Percentiles rank a stretch among this genome's conserved stretches.
Conservation (phyloP, 1,140 invertebrate genomes). For the Ceratina japonica region DNA sequence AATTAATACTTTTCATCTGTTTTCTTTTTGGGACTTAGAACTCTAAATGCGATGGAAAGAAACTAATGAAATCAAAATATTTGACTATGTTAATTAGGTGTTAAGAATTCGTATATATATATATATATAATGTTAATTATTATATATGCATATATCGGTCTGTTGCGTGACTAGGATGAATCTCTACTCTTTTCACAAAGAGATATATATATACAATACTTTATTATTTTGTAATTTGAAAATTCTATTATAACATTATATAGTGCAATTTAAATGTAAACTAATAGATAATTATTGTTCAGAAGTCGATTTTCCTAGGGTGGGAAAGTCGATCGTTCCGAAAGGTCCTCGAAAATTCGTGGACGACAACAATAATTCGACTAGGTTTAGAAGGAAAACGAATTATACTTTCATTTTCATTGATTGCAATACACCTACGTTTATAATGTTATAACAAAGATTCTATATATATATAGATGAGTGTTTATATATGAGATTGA, state of each 20-base stretch:
- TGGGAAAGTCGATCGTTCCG: neutral
- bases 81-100: slow-evolving; percentile 10
- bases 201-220: slow-evolving; percentile 1
- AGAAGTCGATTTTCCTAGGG: slow-evolving; percentile 1
- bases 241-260: slow-evolving; percentile 31
- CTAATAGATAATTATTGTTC: slow-evolving; percentile 17
- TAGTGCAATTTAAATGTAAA: slow-evolving; percentile 44
- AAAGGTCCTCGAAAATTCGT: neutral
- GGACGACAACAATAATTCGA: neutral
- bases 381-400: slow-evolving; percentile 23
- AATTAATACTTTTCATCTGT: neutral
- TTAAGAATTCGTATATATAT: slow-evolving; percentile 2
- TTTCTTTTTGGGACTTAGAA: neutral
- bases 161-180: slow-evolving; percentile 22
- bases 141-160: neutral
- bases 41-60: neutral
- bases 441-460: slow-evolving; percentile 65
- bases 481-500: slow-evolving; percentile 67
- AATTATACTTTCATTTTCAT: slow-evolving; percentile 62
- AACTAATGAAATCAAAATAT: slow-evolving; percentile 18
- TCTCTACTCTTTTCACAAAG: slow-evolving; percentile 14
- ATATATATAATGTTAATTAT: slow-evolving; percentile 9
- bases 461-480: slow-evolving; percentile 57
- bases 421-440: slow-evolving; percentile 66
- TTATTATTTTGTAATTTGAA: slow-evolving; percentile 21